Evolutionary conservation across 2,888 invertebrate genomes (phyloP), one percentile per base, ranked within the genome.

Genomic region (Seira ritae): DNA sequence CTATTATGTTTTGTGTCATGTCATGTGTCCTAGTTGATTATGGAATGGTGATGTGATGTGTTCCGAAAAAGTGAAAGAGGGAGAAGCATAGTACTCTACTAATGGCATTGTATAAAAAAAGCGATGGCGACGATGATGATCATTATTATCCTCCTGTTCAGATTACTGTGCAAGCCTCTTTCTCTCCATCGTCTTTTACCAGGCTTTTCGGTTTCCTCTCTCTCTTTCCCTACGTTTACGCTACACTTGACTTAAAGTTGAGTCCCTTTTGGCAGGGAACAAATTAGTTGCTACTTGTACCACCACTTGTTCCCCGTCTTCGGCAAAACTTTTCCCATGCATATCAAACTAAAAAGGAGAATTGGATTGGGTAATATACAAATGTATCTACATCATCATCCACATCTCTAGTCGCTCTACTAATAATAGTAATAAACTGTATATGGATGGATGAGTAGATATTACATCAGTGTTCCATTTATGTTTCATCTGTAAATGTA

Each of bases 251-350:
- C 60, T 60, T n/a, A 60, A 60, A 10, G 76, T 76, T 82, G 81
- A 82, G 76, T 82, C 81, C 81, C 71, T 82, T 82, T 82, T 82
- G 81, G 76, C 81, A 82, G 76, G 67, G 76, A 82, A 76, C 81
- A 82, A 82, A 82, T 82, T 82, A 82, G 81, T 82, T 82, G 81
- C 81, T 82, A 82, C 76, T 82, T 82, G 81, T 82, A 84, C 78
- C 74, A 79, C 83, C 84, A 84, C 84, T 84, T 84, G 84, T 84
- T 84, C 75, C 84, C 76, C 81, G 72, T 82, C 81, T 82, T 82
- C 76, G 72, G 71, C 79, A 84, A 84, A 84, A 79, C 78, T 84
- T 84, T 79, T 81, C 84, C 84, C 79, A 84, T 84, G 78, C 84
- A 84, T 84, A 75, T 84, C 73, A 84, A 82, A 82, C 69, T 74